Evolutionary conservation across 23 tunicate genomes (phyloP).

Genomic region (Botrylloides violaceus): DNA sequence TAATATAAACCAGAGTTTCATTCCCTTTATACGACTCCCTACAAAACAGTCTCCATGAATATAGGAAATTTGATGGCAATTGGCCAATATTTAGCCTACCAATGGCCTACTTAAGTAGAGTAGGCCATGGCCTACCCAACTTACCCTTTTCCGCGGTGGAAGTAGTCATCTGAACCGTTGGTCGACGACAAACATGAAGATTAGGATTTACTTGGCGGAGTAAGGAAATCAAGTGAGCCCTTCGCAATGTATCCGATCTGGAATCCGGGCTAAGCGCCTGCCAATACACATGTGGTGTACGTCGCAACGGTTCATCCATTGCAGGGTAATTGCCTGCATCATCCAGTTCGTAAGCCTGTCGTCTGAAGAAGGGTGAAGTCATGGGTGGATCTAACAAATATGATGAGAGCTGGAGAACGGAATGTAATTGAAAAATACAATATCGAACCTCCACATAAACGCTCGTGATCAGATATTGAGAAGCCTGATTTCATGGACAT

Average conservation of each 20-base stretch:
- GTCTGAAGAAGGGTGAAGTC: neutral
- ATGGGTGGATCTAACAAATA: neutral
- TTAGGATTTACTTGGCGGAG: constrained; percentile 80
- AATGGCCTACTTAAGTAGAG: too few relatives aligned
- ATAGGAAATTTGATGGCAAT: too few relatives aligned
- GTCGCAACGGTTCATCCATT: neutral
- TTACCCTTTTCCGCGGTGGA: constrained; percentile 48
- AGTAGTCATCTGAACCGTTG: constrained; percentile 24
- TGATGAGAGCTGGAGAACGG: neutral
- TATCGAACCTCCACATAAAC: neutral
- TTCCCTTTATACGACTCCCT: too few relatives aligned
- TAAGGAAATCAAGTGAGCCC: constrained; percentile 49
- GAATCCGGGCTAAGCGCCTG: constrained; percentile 51
- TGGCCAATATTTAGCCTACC: too few relatives aligned
- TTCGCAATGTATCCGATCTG: constrained; percentile 44
- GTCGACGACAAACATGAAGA: constrained; percentile 53
- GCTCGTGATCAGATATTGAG: neutral
- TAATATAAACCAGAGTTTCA: too few relatives aligned
- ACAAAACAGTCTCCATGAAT: too few relatives aligned
- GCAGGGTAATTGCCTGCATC: neutral
- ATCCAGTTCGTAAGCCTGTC: neutral
- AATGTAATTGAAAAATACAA: neutral
- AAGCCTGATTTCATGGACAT: neutral
- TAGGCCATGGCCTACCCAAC: too few relatives aligned
- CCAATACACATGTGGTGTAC: constrained; percentile 9